A percentile compares a stretch with the other conserved stretches of the same genome.
phyloP scores from a whole-genome alignment of 2,888 invertebrate species.

The Uropetala carovei region DNA sequence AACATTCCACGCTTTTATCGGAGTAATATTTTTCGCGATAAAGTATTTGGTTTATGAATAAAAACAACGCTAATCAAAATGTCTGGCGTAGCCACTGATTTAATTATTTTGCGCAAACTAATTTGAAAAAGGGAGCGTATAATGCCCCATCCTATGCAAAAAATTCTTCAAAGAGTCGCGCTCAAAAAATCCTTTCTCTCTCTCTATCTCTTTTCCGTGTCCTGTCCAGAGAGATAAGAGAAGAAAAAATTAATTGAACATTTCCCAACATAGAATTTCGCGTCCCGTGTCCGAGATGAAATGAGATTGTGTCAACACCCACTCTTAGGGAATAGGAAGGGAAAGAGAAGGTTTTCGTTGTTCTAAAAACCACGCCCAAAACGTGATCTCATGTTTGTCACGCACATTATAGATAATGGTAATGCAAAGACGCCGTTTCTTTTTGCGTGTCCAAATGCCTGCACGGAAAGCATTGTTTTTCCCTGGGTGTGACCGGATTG shows the following conservation, averaged over 20 bases:
- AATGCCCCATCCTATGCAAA: too few species aligned
- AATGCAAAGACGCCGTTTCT: background rate
- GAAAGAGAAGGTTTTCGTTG: background rate
- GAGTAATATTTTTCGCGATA: too few species aligned
- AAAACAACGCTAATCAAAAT: too few species aligned
- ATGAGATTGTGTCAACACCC: conserved; percentile 14
- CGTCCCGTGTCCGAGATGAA: conserved; percentile 9
- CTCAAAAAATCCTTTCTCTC: too few species aligned
- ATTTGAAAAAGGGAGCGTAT: too few species aligned
- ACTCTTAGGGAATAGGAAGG: background rate
- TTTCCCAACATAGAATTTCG: conserved; percentile 13
- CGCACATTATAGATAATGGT: conserved; percentile 19
- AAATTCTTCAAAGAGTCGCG: too few species aligned
- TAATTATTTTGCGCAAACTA: too few species aligned
- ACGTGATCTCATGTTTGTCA: conserved; percentile 2
- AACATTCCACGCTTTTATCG: too few species aligned
- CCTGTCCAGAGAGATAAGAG: too few species aligned
- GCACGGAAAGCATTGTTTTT: conserved; percentile 22
- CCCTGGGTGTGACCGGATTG: background rate
- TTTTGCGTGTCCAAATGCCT: background rate
- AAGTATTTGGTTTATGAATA: too few species aligned
- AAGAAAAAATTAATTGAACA: background rate
- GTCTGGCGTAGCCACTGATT: too few species aligned
- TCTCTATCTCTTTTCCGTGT: too few species aligned
- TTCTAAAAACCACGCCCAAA: conserved; percentile 7